phyloP scores from a whole-genome alignment of 1,140 invertebrate species.

The Linepithema humile region DNA sequence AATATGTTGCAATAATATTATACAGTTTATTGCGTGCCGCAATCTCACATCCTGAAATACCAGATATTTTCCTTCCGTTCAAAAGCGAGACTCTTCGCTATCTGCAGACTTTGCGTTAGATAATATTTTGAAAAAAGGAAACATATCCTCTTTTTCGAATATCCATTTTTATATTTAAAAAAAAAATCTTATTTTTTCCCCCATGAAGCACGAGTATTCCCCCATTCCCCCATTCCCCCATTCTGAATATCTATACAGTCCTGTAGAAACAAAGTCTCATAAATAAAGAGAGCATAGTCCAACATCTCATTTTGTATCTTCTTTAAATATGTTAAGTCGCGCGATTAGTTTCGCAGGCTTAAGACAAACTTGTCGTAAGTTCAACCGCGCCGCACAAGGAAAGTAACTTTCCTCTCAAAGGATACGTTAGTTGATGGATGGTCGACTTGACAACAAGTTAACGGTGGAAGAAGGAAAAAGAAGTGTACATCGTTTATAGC shows the following conservation, averaged over 20 bases:
- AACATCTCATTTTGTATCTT: background rate
- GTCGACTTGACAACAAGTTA: conserved; percentile 34
- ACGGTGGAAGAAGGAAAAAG: background rate
- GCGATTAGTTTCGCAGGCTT: background rate
- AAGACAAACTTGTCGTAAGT: background rate
- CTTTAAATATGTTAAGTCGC: background rate
- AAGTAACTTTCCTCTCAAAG: conserved; percentile 62
- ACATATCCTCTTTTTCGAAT: too few relatives aligned
- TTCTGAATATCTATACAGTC: too few relatives aligned
- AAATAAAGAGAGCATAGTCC: too few relatives aligned
- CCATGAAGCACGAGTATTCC: too few relatives aligned
- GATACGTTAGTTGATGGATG: conserved; percentile 8
- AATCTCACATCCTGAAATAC: background rate
- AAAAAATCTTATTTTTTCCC: too few relatives aligned
- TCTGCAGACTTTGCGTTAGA: background rate
- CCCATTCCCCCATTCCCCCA: too few relatives aligned
- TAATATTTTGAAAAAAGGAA: too few relatives aligned
- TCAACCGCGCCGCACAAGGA: conserved; percentile 46
- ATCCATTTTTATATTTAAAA: too few relatives aligned
- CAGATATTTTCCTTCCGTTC: background rate
- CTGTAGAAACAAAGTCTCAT: too few relatives aligned
- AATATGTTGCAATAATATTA: background rate
- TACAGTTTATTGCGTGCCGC: background rate
- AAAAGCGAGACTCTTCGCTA: background rate
- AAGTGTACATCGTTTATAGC: conserved; percentile 48